Evolutionary conservation across 2,888 invertebrate genomes (phyloP), one percentile per base, ranked within the genome.

Genomic region (Zygogramma bicolorata): DNA sequence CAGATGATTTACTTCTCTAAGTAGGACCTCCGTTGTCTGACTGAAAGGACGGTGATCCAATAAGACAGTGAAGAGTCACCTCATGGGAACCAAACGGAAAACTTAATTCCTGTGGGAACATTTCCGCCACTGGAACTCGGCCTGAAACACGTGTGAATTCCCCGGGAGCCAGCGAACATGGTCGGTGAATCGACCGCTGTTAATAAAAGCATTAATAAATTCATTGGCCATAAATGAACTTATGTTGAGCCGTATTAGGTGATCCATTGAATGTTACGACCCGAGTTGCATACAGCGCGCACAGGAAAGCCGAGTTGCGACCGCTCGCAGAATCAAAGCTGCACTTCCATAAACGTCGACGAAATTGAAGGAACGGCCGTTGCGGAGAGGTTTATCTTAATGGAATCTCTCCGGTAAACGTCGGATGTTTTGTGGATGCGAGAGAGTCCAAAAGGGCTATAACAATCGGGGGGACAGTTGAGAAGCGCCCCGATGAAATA

Each of bases 201-300:
- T 60, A 68, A 74, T 71, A 73, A 57, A 68, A 53, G 71, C 72
- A 69, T 71, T 71, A 73, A 73, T 72, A 75, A 75, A 75, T 71
- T 70, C 75, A 73, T 75, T 68, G 70, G 66, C 74, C 76, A 77
- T 78, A 76, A 76, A 76, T 61, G 73, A 74, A 74, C 74, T 74
- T 73, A 65, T 67, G 73, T 70, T 70, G 69, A 70, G 65, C 78
- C 78, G 76, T 79, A 77, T 79, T 79, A 77, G 77, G 78, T 70
- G 66, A 65, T 74, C 75, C 73, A 77, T 73, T 75, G 76, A 77
- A 77, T 66, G 75, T 74, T 73, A 71, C 66, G 62, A 63, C 69
- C 63, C 62, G 72, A 75, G 68, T 68, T 75, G 70, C 73, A 65
- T 73, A 70, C 70, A 67, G 68, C 68, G 65, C 65, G 38, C 69